Evolutionary conservation across 2,797 vertebrate species (phyloP), one percentile per base, ranked within the genome.

Genomic region (Anas bahamensis): DNA sequence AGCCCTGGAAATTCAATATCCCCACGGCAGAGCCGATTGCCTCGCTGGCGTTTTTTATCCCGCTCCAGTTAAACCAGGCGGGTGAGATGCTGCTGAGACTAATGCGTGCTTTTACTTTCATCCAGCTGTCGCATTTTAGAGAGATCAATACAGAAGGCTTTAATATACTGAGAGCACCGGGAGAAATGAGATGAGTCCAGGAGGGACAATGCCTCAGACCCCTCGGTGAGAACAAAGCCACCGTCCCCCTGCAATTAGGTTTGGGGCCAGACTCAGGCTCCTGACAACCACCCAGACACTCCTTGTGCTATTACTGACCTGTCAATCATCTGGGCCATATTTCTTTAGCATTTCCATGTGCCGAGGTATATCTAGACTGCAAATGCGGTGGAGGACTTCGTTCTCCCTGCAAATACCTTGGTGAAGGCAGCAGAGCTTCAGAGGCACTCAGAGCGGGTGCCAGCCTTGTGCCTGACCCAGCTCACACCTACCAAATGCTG

Each of bases 361-460:
- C 35, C 21, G 14, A 53, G 10, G 18, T 78, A 26, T 72, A 39
- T 29, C 26, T 72, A 5, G 1, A 69, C 26, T 13, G 31, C 33
- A 82, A 72, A n/a, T 23, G 11, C 28, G 26, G 33, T 4, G 22
- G 31, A 39, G 12, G 35, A 84, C 19, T 64, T 89, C 53, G 60
- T 6, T 17, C 37, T 57, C 82, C 33, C 39, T 57, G 23, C 64
- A 7, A 88, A 50, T 16, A 59, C 12, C 29, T 26, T 39, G 23
- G 53, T 55, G 48, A 86, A 37, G 3, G 28, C 26, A 60, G 48
- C 28, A 81, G 66, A 35, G 35, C 42, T 64, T n/a, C 29, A 60
- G 0, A 7, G 46, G 4, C 19, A 75, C 10, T 13, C 1, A 1
- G 37, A 52, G n/a, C 4, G 3, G 41, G 28, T 39, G 50, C 4